Conservation (phyloP, 1,140 invertebrate species). For the Druon quercuslanigerum region DNA sequence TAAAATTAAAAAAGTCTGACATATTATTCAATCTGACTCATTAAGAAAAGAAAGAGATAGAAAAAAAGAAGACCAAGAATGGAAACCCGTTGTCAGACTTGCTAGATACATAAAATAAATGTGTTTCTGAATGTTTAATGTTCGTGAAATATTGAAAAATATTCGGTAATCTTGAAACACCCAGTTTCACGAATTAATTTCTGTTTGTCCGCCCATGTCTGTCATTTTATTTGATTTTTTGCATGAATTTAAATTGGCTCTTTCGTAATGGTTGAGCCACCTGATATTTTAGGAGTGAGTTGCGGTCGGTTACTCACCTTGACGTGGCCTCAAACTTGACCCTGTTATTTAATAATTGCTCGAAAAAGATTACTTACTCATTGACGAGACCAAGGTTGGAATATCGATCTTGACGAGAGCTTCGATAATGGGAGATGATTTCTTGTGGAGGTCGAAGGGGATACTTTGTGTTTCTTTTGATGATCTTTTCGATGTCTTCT, state of each 20-base stretch:
- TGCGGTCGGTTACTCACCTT: conserved; percentile 24
- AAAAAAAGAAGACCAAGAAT: no score
- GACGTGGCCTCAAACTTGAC: conserved; percentile 47
- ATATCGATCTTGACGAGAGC: conserved; percentile 85
- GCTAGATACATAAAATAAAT: neutral
- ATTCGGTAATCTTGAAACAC: no score
- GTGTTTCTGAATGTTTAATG: neutral
- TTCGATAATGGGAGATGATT: conserved; percentile 86
- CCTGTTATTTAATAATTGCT: conserved; percentile 34
- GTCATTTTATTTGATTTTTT: neutral
- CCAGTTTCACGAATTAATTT: no score
- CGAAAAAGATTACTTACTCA: conserved; percentile 79
- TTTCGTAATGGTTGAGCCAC: neutral
- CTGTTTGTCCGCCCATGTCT: no score
- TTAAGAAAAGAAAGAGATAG: no score
- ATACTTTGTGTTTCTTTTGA: conserved; percentile 82
- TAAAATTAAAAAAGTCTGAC: no score
- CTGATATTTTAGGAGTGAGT: conserved; percentile 12
- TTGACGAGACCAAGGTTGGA: conserved; percentile 87
- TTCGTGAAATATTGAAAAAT: no score
- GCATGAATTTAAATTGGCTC: conserved; percentile 7
- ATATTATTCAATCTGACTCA: no score
- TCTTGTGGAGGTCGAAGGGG: conserved; percentile 89
- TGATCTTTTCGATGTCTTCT: conserved; percentile 86
- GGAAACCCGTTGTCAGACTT: no score